Evolutionary conservation across 2,888 invertebrate species (phyloP), one percentile per base, ranked within the genome.

Genomic region (Apamea sordens): DNA sequence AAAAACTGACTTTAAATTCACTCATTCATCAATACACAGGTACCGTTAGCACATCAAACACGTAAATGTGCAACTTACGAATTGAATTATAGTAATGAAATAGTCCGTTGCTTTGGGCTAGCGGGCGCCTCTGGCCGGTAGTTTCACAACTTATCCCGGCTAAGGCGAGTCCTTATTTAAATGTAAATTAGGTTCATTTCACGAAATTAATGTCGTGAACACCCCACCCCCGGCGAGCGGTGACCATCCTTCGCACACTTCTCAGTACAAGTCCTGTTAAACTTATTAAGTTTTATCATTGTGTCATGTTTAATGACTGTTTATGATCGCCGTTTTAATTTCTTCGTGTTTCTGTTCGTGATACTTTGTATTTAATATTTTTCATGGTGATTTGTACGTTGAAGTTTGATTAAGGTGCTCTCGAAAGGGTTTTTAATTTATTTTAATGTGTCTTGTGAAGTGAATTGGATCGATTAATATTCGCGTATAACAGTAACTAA

Each of bases 111-210:
- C 96, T 96, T 95, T 96, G 95, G 96, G 96, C 95, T 92, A 86
- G 93, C 92, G 93, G 92, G 93, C 92, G 96, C 95, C 95, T 94
- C 95, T 91, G 95, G 96, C 95, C 94, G 93, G 96, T 97, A 97
- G 97, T 97, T 97, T 96, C 95, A 92, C 96, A 97, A 97, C 96
- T 97, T 97, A 97, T 97, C 96, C 96, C 95, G 92, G 92, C 96
- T 96, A 97, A 97, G 96, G 97, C 97, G 92, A 96, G 95, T 97
- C 98, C 98, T 98, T 98, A 98, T 98, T 98, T 98, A 98, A 98
- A 98, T 98, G 98, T 98, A 98, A 98, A 98, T 98, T 98, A 98
- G 98, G 98, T 98, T 98, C 98, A 98, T 98, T 98, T 98, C 98
- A 98, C 98, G 97, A 98, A 98, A 98, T 98, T 98, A 98, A 98